Evolutionary conservation across 2,888 invertebrate genomes (phyloP), one percentile per base, ranked within the genome.

Genomic region (Dione juno): DNA sequence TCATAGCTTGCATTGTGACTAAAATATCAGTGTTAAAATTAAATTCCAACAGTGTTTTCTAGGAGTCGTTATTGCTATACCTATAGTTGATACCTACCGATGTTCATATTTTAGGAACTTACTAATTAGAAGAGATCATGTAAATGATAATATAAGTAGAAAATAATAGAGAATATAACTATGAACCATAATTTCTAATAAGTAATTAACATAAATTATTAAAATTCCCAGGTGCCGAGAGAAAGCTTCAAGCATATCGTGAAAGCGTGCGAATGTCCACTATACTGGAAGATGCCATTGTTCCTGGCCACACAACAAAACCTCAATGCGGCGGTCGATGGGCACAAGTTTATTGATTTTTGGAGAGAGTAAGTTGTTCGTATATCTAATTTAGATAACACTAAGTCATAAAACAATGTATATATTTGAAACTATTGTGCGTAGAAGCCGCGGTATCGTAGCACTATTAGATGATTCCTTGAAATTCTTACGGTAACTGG

Each of bases 231-330:
- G 93, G 93, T 95, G 72, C 94, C 94, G 65, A 93, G 94, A 73
- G 94, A 95, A 74, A 95, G 95, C 78, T 94, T 96, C 87, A 95
- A 95, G 79, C 94, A 92, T 84, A 95, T 96, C 80, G 94, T 96
- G 50, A 95, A 98, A 94, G 97, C 98, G 41, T 98, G 98, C 89
- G 97, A 97, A 77, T 94, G 99, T 78, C 98, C 99, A 13, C 94
- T 98, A 69, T 99, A 99, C 92, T 99, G 99, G 99, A 99, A 99
- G 88, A 96, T 97, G 87, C 97, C 99, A n/a, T 94, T 99, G 73
- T 99, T 98, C 94, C 94, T 97, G 75, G 97, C 97, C 65, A 96
- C 97, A 45, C 97, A 89, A 95, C 96, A 85, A 94, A 96, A 88
- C 93, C 95, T 94, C 85, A 95, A 89, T 82, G 94, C 94, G 91